Percentiles rank a stretch among this genome's conserved stretches.
phyloP scores from a whole-genome alignment of 2,797 vertebrate genomes.

The Lophotriccus pileatus region DNA sequence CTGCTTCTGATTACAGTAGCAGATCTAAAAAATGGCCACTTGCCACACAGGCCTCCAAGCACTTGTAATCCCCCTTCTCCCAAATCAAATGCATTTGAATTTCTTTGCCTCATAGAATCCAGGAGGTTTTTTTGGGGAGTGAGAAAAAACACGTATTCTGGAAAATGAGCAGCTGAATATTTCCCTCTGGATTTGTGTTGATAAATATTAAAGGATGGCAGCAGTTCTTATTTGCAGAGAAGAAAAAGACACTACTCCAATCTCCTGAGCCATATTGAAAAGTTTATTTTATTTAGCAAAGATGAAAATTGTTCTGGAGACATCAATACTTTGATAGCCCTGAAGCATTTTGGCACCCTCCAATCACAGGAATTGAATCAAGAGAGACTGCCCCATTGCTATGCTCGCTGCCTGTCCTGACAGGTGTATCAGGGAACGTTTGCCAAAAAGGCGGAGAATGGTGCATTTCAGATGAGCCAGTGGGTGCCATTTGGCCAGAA shows the following conservation, averaged over 20 bases:
- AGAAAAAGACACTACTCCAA: conserved; percentile 23
- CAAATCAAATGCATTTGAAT: conserved; percentile 29
- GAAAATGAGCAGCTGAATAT: conserved; percentile 44
- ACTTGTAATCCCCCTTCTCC: not conserved
- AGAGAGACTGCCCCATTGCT: conserved; percentile 9
- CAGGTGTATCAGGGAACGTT: conserved; percentile 16
- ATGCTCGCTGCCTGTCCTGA: not conserved
- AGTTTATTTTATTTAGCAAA: conserved; percentile 70
- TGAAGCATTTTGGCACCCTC: conserved; percentile 60
- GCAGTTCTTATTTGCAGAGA: conserved; percentile 41
- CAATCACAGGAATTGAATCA: not conserved
- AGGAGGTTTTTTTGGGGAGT: not conserved
- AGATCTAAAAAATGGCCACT: conserved; percentile 43
- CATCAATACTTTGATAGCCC: conserved; percentile 45
- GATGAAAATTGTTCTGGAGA: conserved; percentile 56
- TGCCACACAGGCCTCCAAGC: conserved; percentile 7
- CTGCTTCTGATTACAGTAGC: conserved; percentile 22
- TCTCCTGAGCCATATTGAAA: conserved; percentile 56
- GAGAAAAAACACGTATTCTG: not conserved
- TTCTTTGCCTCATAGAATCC: conserved; percentile 36
- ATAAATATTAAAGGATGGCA: conserved; percentile 71
- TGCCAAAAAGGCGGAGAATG: conserved; percentile 44
- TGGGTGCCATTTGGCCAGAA: conserved; percentile 46
- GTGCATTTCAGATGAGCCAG: conserved; percentile 59
- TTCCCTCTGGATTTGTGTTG: conserved; percentile 41